These are phyloP conservation scores for Phengaris arion DNA, from an alignment of 2,888 invertebrate species.

Conservation along the genomic window DNA sequence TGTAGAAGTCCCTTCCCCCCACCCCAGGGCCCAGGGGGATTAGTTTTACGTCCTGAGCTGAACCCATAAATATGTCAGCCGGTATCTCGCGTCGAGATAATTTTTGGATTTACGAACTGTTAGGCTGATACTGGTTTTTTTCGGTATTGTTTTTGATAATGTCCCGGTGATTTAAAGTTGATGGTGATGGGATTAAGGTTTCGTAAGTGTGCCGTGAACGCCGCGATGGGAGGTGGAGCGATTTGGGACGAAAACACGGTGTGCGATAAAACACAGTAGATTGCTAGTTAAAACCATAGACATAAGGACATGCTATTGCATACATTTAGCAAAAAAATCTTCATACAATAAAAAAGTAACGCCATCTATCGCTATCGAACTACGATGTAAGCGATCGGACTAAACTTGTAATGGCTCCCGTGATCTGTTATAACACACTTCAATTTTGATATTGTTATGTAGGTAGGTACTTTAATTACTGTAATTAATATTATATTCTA, in stretches of 20 bases:
- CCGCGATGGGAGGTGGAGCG: constrained; percentile 28
- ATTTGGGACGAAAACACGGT: neutral
- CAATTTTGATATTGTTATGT: too few relatives aligned
- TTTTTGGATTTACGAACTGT: constrained; percentile 72
- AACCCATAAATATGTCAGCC: constrained; percentile 76
- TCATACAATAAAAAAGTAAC: too few relatives aligned
- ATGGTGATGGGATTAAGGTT: constrained; percentile 33
- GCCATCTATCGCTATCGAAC: too few relatives aligned
- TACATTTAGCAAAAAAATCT: too few relatives aligned
- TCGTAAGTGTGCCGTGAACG: constrained; percentile 8
- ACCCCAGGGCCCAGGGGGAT: constrained; percentile 56
- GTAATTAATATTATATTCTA: too few relatives aligned
- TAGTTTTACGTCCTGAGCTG: constrained; percentile 76
- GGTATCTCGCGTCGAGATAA: constrained; percentile 75
- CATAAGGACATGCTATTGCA: too few relatives aligned
- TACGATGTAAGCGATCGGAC: too few relatives aligned
- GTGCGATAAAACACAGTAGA: neutral
- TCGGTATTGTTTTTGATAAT: constrained; percentile 49
- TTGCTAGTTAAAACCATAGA: too few relatives aligned
- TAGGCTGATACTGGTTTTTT: constrained; percentile 44
- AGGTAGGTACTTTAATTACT: too few relatives aligned
- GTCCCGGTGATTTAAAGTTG: constrained; percentile 45
- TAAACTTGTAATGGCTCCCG: too few relatives aligned
- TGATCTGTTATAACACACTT: too few relatives aligned
- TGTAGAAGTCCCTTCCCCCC: constrained; percentile 73